Evolutionary conservation across 2,888 invertebrate species (phyloP).

Genomic region (Hydriomena furcata): DNA sequence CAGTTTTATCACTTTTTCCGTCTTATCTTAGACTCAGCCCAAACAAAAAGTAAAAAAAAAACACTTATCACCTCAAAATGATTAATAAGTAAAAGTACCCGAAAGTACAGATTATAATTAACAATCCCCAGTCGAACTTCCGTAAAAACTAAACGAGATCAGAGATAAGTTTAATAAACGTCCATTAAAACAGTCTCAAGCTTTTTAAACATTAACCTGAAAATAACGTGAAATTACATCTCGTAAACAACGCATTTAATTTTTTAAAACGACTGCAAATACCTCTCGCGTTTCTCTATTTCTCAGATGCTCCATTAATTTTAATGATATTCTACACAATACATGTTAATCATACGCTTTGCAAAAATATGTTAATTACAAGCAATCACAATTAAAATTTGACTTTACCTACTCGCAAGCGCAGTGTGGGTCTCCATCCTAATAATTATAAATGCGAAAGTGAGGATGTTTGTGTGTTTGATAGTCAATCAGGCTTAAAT

Average conservation of each 20-base stretch:
- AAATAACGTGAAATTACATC: constrained; percentile 43
- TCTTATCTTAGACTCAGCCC: no score
- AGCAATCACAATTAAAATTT: not conserved
- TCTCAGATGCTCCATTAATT: constrained; percentile 38
- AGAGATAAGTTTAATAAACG: constrained; percentile 35
- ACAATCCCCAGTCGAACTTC: not conserved
- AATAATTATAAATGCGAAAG: no score
- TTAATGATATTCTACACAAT: constrained; percentile 34
- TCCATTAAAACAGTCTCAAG: constrained; percentile 39
- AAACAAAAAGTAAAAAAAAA: no score
- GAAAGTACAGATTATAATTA: not conserved
- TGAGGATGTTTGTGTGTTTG: no score
- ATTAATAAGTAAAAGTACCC: no score
- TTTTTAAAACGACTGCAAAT: constrained; percentile 39
- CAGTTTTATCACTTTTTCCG: no score
- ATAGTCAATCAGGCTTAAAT: no score
- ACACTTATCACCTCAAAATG: no score
- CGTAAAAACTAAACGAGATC: constrained; percentile 34
- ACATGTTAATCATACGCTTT: constrained; percentile 22
- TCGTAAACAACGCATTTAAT: constrained; percentile 43
- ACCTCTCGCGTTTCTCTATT: constrained; percentile 40
- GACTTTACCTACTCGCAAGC: not conserved
- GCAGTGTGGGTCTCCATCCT: no score
- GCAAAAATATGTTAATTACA: constrained; percentile 19
- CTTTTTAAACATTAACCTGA: constrained; percentile 48